Evolutionary conservation across 2,113 vertebrate genomes (phyloP).

Genomic region (Hemibates koningsi): DNA sequence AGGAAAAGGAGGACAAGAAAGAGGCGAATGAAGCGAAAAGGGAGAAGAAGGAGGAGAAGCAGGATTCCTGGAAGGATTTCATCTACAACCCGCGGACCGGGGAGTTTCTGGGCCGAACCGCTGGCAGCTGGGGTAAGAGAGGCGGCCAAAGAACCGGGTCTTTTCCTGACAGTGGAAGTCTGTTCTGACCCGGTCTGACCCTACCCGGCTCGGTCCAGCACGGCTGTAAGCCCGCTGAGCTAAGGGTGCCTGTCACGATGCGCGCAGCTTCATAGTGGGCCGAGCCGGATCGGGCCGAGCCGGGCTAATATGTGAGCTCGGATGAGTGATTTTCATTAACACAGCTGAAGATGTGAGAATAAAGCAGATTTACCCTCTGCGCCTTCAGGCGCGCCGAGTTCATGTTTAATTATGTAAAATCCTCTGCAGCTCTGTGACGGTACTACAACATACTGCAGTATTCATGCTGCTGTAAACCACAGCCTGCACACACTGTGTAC

Average conservation of each 20-base stretch:
- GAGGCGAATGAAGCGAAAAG: not conserved
- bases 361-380: not conserved
- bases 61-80: constrained; percentile 77
- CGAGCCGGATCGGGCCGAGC: not conserved
- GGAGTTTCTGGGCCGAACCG: constrained; percentile 84
- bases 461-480: not conserved
- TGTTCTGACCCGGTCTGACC: not conserved
- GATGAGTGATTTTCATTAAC: not conserved
- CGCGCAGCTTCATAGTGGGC: not conserved
- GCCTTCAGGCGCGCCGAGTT: not conserved
- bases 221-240: not conserved
- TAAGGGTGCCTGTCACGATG: not conserved
- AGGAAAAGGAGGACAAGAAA: constrained; percentile 29
- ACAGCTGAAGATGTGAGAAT: not conserved
- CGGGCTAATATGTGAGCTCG: not conserved
- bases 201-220: not conserved
- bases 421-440: not conserved
- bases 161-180: not conserved
- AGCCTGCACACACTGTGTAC: not conserved
- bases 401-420: not conserved
- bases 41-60: not conserved
- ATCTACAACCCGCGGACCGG: constrained; percentile 82
- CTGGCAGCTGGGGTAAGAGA: constrained; percentile 61
- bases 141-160: not conserved
- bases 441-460: not conserved